Conservation (phyloP, 2,888 invertebrate genomes). For the Meliscaeva auricollis region DNA sequence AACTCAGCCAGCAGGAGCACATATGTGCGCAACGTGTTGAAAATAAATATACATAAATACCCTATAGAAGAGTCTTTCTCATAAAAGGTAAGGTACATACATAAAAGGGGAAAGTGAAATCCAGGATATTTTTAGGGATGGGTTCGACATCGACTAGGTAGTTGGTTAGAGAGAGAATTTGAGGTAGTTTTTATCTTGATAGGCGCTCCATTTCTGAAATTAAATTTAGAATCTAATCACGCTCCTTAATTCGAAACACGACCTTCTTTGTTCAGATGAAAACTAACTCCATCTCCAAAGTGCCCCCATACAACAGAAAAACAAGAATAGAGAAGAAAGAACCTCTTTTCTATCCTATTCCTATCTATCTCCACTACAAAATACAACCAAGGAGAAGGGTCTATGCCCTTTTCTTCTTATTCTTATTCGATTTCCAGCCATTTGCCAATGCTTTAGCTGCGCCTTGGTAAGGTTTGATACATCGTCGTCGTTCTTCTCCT, state of each 20-base stretch:
- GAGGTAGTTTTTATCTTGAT: constrained; percentile 10
- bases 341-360: background rate
- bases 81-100: background rate
- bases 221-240: constrained; percentile 49
- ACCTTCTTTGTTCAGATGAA: constrained; percentile 7
- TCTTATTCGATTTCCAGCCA: constrained; percentile 17
- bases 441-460: constrained; percentile 22
- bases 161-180: background rate
- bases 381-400: constrained; percentile 44
- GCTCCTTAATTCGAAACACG: background rate
- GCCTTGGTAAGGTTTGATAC: constrained; percentile 23
- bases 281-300: background rate
- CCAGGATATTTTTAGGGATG: constrained; percentile 73
- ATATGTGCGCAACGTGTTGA: constrained; percentile 58
- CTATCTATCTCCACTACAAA: background rate
- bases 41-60: constrained; percentile 27
- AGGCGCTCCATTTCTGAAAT: constrained; percentile 24
- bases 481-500: constrained; percentile 2
- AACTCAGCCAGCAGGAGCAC: constrained; percentile 35
- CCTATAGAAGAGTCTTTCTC: background rate
- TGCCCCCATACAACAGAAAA: background rate
- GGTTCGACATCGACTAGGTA: constrained; percentile 6
- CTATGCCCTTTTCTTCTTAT: constrained; percentile 61
- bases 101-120: constrained; percentile 59
- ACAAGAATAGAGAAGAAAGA: background rate